Evolutionary conservation across 2,888 invertebrate genomes (phyloP).

Genomic region (Pinctada fucata): DNA sequence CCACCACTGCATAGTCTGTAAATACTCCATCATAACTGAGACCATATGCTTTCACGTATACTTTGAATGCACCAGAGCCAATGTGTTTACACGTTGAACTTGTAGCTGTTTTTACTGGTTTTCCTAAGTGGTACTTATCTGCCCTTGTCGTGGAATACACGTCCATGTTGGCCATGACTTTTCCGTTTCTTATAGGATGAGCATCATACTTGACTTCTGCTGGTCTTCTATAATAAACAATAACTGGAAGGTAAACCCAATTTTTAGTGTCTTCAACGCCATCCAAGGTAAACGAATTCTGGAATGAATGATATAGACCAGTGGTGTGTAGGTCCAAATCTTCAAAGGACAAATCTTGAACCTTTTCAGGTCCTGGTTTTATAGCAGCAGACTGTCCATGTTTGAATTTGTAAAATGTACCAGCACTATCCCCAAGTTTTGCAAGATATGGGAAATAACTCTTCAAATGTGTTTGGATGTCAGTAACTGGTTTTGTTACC

Average conservation of each 20-base stretch:
- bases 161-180: constrained; percentile 11
- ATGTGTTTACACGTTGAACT: constrained; percentile 21
- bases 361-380: not conserved
- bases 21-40: constrained; percentile 53
- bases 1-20: constrained; percentile 50
- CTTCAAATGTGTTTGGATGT: not conserved
- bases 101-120: constrained; percentile 27
- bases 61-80: constrained; percentile 34
- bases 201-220: constrained; percentile 23
- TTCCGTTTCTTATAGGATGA: constrained; percentile 19
- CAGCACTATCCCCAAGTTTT: not conserved
- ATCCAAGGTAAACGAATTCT: constrained; percentile 46
- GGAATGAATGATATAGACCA: constrained; percentile 26
- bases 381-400: not conserved
- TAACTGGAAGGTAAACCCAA: constrained; percentile 54
- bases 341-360: not conserved
- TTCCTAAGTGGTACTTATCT: constrained; percentile 8
- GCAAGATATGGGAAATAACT: not conserved
- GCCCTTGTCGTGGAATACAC: constrained; percentile 22
- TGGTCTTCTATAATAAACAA: constrained; percentile 30
- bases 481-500: not conserved
- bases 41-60: constrained; percentile 52
- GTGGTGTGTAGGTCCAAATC: not conserved
- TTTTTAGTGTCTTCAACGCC: constrained; percentile 37
- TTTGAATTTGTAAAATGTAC: not conserved